These are phyloP conservation scores for Peromyscus californicus DNA, from an alignment of 2,113 vertebrate genomes.

Conservation along the genomic window DNA sequence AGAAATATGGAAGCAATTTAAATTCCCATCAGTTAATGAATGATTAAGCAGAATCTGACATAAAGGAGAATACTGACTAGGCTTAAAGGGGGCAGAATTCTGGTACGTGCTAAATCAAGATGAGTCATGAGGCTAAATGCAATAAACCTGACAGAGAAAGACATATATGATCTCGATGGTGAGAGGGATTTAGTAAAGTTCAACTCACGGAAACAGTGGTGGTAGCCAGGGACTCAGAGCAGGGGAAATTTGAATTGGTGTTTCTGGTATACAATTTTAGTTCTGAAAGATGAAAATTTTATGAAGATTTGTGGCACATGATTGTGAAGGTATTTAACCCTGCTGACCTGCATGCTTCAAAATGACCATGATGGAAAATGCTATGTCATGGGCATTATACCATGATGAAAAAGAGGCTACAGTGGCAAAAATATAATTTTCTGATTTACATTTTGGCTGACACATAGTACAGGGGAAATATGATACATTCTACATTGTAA, in stretches of 20 bases:
- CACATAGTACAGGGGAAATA: neutral
- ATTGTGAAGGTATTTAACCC: neutral
- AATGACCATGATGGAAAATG: neutral
- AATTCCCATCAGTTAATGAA: neutral
- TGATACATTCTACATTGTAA: neutral
- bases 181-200: neutral
- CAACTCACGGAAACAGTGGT: neutral
- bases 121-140: neutral
- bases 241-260: accelerated
- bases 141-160: neutral
- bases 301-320: neutral
- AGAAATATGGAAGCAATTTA: neutral
- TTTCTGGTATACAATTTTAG: neutral
- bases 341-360: neutral
- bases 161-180: neutral
- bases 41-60: neutral
- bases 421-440: neutral
- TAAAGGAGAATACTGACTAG: neutral
- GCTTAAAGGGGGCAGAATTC: neutral
- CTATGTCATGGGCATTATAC: neutral
- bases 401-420: neutral
- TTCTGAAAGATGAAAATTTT: neutral
- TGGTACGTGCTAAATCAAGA: neutral
- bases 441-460: neutral
- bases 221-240: neutral